These are phyloP conservation scores for Cheirogaleus major DNA, from an alignment of 2,797 vertebrate genomes.

Conservation along the genomic window DNA sequence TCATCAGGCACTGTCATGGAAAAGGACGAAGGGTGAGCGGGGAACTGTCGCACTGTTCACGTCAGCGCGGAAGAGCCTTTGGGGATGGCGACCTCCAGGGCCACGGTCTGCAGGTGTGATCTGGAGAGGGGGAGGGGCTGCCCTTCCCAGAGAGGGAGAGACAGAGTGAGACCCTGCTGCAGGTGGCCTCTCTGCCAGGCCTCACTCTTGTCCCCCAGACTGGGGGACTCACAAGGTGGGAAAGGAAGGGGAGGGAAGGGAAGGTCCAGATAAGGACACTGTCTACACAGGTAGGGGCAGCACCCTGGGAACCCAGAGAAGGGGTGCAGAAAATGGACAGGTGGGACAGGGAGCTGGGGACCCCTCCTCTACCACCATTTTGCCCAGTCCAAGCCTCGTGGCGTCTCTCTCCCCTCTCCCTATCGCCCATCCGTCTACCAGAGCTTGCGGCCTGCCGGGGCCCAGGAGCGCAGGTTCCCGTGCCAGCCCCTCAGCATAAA, in stretches of 20 bases:
- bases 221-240: background rate
- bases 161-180: background rate
- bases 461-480: background rate
- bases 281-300: background rate
- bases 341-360: background rate
- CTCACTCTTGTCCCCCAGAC: background rate
- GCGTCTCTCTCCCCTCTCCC: background rate
- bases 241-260: background rate
- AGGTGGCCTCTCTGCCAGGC: background rate
- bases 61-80: background rate
- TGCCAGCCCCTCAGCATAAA: background rate
- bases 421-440: rapidly evolving
- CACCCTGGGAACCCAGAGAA: background rate
- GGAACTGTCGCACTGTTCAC: background rate
- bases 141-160: background rate
- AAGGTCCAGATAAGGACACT: background rate
- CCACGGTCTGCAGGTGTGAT: background rate
- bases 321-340: background rate
- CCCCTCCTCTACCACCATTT: background rate
- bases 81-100: rapidly evolving
- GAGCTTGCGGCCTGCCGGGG: background rate
- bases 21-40: background rate
- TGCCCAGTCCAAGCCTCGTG: background rate
- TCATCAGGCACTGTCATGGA: background rate
- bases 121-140: background rate